phyloP scores from a whole-genome alignment of 2,113 vertebrate species.

The Chitala chitala region DNA sequence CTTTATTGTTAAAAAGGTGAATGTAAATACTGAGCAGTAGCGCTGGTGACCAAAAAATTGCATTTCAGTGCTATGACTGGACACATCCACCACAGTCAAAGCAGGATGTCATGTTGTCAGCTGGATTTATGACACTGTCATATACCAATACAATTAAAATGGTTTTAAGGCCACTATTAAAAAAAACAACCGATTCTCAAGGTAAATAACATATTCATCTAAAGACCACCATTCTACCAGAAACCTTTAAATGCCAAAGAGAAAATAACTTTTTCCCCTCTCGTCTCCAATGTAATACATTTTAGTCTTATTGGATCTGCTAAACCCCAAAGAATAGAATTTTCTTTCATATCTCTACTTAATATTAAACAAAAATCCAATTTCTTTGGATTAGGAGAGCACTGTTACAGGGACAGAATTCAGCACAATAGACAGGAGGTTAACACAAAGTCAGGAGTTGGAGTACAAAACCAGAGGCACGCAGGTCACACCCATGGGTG shows the following conservation, averaged over 20 bases:
- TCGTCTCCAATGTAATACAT: not conserved
- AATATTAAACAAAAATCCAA: constrained; percentile 29
- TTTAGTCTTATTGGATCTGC: not conserved
- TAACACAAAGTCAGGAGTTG: not conserved
- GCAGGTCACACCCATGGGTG: no score
- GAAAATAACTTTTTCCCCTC: not conserved
- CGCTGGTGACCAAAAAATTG: no score
- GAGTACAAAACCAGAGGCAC: not conserved
- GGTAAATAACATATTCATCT: not conserved
- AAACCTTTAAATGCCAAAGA: not conserved
- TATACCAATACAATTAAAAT: no score
- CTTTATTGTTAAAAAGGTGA: no score
- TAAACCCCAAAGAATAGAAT: not conserved
- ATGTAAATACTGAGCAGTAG: no score
- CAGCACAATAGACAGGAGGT: not conserved
- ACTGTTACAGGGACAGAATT: not conserved
- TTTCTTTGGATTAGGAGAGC: constrained; percentile 15
- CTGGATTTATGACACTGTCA: no score
- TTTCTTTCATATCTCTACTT: constrained; percentile 34
- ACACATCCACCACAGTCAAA: no score
- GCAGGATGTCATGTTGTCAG: no score
- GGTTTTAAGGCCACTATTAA: not conserved
- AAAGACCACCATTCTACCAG: not conserved
- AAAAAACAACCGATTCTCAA: not conserved
- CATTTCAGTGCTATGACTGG: no score